Conservation (phyloP, 2,888 invertebrate genomes). For the Dexiosoma caninum region DNA sequence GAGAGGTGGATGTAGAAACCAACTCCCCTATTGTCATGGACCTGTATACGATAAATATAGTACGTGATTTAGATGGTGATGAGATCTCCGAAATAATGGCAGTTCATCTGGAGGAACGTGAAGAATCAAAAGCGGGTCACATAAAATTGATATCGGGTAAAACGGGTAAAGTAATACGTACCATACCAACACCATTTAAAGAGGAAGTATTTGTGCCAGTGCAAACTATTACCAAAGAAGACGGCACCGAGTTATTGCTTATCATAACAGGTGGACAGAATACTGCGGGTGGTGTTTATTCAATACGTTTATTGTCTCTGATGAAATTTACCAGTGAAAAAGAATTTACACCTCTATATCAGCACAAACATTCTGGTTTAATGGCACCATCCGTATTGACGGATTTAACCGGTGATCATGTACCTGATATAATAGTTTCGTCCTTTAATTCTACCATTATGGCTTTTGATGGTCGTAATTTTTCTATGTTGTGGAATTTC, state of each 20-base stretch:
- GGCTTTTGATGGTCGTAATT: constrained; percentile 85
- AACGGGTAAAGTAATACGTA: constrained; percentile 82
- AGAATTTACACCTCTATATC: constrained; percentile 80
- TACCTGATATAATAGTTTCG: constrained; percentile 85
- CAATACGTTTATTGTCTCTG: constrained; percentile 80
- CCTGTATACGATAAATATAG: constrained; percentile 84
- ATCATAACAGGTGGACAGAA: constrained; percentile 87
- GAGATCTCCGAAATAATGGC: constrained; percentile 84
- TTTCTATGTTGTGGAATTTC: constrained; percentile 85
- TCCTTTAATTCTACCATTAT: constrained; percentile 85
- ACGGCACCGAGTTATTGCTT: constrained; percentile 82
- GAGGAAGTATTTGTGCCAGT: constrained; percentile 86
- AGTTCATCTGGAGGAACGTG: constrained; percentile 81
- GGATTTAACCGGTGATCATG: constrained; percentile 85
- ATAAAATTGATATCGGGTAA: constrained; percentile 85
- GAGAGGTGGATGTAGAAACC: constrained; percentile 76
- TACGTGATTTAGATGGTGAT: constrained; percentile 85
- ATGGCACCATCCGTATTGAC: constrained; percentile 83
- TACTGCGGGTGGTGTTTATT: constrained; percentile 84
- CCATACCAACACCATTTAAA: constrained; percentile 81
- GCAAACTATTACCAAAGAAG: constrained; percentile 81
- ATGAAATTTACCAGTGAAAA: constrained; percentile 79
- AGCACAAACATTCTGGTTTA: constrained; percentile 82
- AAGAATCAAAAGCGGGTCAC: constrained; percentile 80
- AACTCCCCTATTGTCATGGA: constrained; percentile 79